These are phyloP conservation scores for Laspeyria flexula DNA, from an alignment of 2,888 invertebrate species.

Conservation along the genomic window DNA sequence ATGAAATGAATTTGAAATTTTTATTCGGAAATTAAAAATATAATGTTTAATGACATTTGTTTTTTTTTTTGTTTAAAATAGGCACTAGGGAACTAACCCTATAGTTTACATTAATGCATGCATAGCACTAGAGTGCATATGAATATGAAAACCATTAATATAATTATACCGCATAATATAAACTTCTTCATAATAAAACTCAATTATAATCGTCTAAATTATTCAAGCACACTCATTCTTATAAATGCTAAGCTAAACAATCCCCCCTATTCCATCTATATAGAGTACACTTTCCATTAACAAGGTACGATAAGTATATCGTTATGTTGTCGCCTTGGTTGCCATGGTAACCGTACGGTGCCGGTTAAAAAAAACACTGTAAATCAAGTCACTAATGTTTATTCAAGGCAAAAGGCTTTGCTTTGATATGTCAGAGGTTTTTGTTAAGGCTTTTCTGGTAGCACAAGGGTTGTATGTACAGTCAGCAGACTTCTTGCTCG, in stretches of 20 bases:
- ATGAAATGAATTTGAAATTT: neutral
- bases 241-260: constrained; percentile 18
- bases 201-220: constrained; percentile 22
- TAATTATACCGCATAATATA: neutral
- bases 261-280: neutral
- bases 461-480: too few relatives aligned
- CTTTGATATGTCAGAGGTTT: constrained; percentile 33
- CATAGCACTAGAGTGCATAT: too few relatives aligned
- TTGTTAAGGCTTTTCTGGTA: constrained; percentile 7
- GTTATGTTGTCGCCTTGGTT: constrained; percentile 57
- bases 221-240: constrained; percentile 18
- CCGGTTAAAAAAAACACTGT: constrained; percentile 37
- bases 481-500: too few relatives aligned
- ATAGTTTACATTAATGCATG: too few relatives aligned
- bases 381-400: constrained; percentile 46
- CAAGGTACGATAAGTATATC: neutral
- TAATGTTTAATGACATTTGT: too few relatives aligned
- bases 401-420: constrained; percentile 28
- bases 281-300: constrained; percentile 24
- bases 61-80: too few relatives aligned
- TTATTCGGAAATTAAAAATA: neutral
- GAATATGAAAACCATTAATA: too few relatives aligned
- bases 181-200: too few relatives aligned
- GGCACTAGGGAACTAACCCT: too few relatives aligned
- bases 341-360: constrained; percentile 51